These are phyloP conservation scores for Emydura subglobosa DNA, from an alignment of 2,113 vertebrate species.

Conservation along the genomic window DNA sequence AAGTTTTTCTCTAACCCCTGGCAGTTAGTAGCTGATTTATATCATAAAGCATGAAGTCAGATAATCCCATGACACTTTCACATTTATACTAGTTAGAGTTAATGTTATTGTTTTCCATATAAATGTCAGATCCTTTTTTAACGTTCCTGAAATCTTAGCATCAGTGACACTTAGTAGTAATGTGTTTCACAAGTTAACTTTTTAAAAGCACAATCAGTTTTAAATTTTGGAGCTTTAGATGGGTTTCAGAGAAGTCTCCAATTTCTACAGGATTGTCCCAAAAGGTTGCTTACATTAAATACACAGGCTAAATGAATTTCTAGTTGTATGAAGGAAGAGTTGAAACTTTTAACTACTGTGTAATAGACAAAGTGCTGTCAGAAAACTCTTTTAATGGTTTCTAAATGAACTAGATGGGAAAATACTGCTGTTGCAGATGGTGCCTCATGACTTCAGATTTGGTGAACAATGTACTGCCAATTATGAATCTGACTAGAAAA, in stretches of 20 bases:
- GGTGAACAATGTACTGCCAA: background rate
- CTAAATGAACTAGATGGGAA: background rate
- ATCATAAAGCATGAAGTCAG: background rate
- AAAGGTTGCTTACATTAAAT: background rate
- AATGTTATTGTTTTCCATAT: background rate
- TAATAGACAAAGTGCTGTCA: background rate
- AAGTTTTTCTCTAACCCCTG: rapidly evolving
- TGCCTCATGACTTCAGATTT: background rate
- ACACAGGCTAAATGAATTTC: background rate
- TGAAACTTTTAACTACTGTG: background rate
- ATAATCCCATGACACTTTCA: background rate
- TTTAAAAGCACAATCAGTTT: background rate
- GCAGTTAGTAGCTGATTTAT: rapidly evolving
- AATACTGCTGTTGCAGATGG: constrained; percentile 3
- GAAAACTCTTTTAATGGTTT: background rate
- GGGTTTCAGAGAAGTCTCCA: background rate
- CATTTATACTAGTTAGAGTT: background rate
- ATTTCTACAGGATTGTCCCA: background rate
- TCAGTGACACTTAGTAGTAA: background rate
- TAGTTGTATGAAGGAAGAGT: constrained; percentile 9
- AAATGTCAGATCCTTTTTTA: background rate
- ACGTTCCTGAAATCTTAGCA: background rate
- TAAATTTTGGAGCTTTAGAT: background rate
- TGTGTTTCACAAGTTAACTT: background rate
- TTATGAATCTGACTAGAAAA: constrained; percentile 10